Conservation (phyloP, 2,888 invertebrate species). For the Argyresthia goedartella region DNA sequence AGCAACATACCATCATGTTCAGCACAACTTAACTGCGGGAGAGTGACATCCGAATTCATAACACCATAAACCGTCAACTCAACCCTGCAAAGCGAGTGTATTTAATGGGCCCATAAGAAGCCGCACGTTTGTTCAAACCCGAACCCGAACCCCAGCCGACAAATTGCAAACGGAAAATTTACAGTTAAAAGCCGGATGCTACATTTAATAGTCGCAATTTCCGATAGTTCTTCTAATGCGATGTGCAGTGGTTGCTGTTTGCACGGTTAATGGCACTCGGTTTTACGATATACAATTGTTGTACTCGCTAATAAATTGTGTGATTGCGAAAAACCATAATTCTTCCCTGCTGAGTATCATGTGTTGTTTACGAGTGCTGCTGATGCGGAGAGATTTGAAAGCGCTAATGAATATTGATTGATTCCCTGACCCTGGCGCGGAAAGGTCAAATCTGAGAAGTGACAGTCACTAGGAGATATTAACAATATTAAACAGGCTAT, state of each 20-base stretch:
- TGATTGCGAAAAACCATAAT: not conserved
- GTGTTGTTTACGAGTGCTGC: too few species aligned
- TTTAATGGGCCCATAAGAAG: constrained; percentile 23
- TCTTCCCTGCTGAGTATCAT: too few species aligned
- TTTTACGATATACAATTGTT: constrained; percentile 17
- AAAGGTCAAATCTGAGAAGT: constrained; percentile 13
- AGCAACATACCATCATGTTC: too few species aligned
- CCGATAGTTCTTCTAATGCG: constrained; percentile 49
- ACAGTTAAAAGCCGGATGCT: constrained; percentile 66
- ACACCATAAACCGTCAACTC: constrained; percentile 8
- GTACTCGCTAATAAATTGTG: not conserved
- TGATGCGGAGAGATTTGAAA: too few species aligned
- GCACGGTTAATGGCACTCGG: constrained; percentile 27
- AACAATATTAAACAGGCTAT: constrained; percentile 24
- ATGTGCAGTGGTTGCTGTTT: constrained; percentile 35
- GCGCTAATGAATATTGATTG: not conserved
- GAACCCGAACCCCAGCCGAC: constrained; percentile 30
- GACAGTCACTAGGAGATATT: constrained; percentile 24
- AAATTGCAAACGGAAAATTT: constrained; percentile 68
- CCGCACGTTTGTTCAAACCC: constrained; percentile 4
- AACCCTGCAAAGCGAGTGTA: constrained; percentile 12
- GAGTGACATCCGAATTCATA: constrained; percentile 19
- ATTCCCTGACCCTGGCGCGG: too few species aligned
- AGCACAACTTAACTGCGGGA: not conserved
- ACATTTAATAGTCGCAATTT: constrained; percentile 58